Conservation (phyloP, 2,797 vertebrate species). For the Nyctalus aviator region DNA sequence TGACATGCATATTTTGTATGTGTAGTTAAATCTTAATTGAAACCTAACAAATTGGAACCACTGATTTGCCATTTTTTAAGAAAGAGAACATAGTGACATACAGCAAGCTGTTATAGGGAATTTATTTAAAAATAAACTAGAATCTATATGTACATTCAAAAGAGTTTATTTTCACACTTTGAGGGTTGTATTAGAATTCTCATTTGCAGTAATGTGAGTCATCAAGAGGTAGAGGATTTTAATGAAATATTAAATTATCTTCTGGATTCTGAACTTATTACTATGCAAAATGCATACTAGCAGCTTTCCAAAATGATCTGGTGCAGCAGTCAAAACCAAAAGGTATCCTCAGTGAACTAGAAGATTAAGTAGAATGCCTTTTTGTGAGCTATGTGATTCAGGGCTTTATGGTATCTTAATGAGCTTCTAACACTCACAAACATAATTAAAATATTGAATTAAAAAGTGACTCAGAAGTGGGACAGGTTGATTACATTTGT, state of each 20-base stretch:
- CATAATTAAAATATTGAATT: neutral
- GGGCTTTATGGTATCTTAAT: constrained; percentile 10
- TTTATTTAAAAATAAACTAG: constrained; percentile 48
- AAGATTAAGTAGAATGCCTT: constrained; percentile 46
- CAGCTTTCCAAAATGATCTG: constrained; percentile 35
- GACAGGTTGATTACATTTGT: constrained; percentile 37
- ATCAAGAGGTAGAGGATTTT: constrained; percentile 41
- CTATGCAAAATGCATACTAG: neutral
- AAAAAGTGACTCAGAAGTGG: constrained; percentile 14
- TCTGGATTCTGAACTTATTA: constrained; percentile 59
- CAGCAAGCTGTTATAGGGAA: neutral
- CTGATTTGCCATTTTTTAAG: constrained; percentile 39
- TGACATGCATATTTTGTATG: neutral
- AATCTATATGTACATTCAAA: neutral
- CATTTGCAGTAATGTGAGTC: constrained; percentile 31
- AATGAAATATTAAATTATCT: constrained; percentile 43
- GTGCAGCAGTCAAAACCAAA: constrained; percentile 17
- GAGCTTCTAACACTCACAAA: constrained; percentile 13
- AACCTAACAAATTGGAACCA: neutral
- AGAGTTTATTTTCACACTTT: constrained; percentile 52
- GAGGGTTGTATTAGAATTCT: constrained; percentile 4
- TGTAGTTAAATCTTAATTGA: neutral
- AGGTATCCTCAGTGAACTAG: neutral
- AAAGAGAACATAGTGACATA: constrained; percentile 8
- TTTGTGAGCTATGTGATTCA: neutral